Evolutionary conservation across 2,797 vertebrate genomes (phyloP), one percentile per base, ranked within the genome.

Genomic region (Telmatherina bonti): DNA sequence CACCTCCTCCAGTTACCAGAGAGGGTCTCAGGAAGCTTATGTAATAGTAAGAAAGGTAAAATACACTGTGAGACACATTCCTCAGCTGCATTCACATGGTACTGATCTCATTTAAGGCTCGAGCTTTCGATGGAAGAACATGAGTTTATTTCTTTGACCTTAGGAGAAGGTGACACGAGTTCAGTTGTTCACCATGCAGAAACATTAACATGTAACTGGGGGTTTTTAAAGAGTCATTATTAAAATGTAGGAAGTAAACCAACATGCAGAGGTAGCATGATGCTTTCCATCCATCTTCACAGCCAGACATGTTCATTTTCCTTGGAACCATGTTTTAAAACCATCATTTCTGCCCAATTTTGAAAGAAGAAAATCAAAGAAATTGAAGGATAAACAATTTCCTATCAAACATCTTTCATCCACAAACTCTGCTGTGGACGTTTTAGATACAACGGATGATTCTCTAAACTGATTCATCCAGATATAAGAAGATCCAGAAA

Each of bases 31-130:
- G 38, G 58, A 30, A 73, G 85, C 78, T 89, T 88, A 89, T 85
- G 88, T 64, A 89, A 90, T 66, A 59, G 49, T 5, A 22, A 52
- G 89, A 87, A 86, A 90, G 81, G 83, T 82, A 62, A 73, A 81
- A 83, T 78, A 85, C 69, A n/a, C 31, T 82, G 62, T 75, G 83
- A 83, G 79, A 85, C 70, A n/a, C 31, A 11, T n/a, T 30, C 45
- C 45, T 41, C 7, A 2, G 54, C 35, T 26, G 67, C 57, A 36
- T 83, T 85, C 80, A 81, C 85, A 74, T 7, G 18, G 38, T 24
- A 6, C 53, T 74, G 73, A 82, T 85, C 79, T 83, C 80, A 79
- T 86, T 85, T 72, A 68, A 66, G 53, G 71, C 74, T 45, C 53
- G 63, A 74, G 63, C 77, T 83, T 82, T 78, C 9, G 47, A 22